Evolutionary conservation across 2,113 vertebrate species (phyloP), one percentile per base, ranked within the genome.

Genomic region (Micromys minutus): DNA sequence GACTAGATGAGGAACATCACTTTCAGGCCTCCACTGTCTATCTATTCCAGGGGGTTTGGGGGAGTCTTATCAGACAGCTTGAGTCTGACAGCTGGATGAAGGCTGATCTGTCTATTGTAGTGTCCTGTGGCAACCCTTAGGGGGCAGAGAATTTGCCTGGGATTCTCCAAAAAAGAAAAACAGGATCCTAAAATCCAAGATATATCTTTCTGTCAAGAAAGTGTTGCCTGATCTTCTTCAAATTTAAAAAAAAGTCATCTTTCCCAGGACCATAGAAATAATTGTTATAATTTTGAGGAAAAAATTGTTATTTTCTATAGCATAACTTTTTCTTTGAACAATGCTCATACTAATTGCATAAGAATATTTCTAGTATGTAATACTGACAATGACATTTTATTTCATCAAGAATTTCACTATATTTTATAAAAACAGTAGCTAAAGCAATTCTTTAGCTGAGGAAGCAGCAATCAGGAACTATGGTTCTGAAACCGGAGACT

Each of bases 241-340:
- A 74, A 80, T 80, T 79, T 45, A 83, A 19, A 52, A 1, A 52
- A 86, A 69, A 87, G 36, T 10, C 26, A 15, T 77, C n/a, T 76
- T 76, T 75, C n/a, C 45, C 31, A 47, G 16, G 31, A 88, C 67
- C 57, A 71, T 85, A 24, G 36, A 74, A 87, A 76, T 65, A 75
- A 91, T 5, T 90, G n/a, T 26, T n/a, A 74, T 63, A 69, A 91
- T 39, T 92, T 77, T 75, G 50, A 84, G 95, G 88, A 90, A 85
- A 92, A 96, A 93, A 75, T n/a, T n/a, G 93, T 59, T 21, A 69
- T 96, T 93, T 95, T 85, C 34, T 71, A 39, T 39, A 76, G 26
- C 31, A 21, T 50, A 71, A 50, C 21, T 19, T 39, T 87, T 96
- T 90, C 21, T n/a, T 76, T 47, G 75, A 52, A 12, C 34, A 59